Evolutionary conservation across 2,888 invertebrate genomes (phyloP).

Genomic region (Rotaria socialis): DNA sequence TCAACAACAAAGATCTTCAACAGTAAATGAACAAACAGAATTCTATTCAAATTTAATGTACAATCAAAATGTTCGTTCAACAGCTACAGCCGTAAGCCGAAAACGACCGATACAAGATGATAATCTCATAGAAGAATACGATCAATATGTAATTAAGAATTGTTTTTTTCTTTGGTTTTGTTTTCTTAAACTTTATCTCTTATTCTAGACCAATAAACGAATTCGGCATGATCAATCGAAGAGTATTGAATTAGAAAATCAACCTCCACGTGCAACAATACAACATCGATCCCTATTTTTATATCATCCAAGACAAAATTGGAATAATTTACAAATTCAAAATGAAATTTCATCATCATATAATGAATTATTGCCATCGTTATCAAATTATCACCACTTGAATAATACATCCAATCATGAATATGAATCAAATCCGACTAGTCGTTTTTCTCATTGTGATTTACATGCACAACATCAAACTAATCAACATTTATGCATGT

Average conservation of each 20-base stretch:
- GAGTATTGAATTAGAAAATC: conserved; percentile 26
- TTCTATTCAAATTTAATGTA: neutral
- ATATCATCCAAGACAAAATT: neutral
- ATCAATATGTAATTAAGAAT: neutral
- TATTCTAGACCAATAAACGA: neutral
- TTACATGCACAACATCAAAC: neutral
- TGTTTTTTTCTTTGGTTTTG: neutral
- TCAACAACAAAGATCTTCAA: neutral
- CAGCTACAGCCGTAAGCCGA: neutral
- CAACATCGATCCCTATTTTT: neutral
- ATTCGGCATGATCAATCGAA: neutral
- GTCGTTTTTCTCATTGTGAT: neutral
- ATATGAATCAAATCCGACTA: neutral
- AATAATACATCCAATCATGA: neutral
- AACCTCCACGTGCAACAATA: neutral
- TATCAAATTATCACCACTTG: neutral
- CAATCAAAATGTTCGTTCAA: neutral
- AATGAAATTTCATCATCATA: neutral
- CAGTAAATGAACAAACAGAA: neutral
- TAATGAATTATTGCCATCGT: neutral
- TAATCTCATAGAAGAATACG: neutral
- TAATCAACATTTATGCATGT: neutral
- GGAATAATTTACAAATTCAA: neutral
- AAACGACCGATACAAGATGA: neutral
- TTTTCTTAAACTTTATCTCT: neutral